These are phyloP conservation scores for Phycodurus eques DNA, from an alignment of 2,113 vertebrate genomes.

Conservation along the genomic window DNA sequence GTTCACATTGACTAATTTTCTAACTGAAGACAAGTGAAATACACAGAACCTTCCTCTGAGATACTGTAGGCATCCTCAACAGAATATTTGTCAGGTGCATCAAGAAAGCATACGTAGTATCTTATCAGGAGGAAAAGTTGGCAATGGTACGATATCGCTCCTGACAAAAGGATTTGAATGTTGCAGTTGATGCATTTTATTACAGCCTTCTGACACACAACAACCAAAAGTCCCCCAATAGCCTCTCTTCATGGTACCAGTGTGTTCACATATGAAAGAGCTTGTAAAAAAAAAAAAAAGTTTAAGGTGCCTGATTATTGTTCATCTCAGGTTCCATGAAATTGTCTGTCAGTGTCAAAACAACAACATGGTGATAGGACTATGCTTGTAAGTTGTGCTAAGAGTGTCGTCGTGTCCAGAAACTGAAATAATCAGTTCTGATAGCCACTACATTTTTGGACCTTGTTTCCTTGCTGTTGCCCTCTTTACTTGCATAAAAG, in stretches of 20 bases:
- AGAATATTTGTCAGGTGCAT: conserved; percentile 47
- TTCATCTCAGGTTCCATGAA: conserved; percentile 34
- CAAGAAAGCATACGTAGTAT: conserved; percentile 39
- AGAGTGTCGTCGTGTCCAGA: not conserved
- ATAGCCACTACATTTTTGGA: not conserved
- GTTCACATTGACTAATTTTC: conserved; percentile 28
- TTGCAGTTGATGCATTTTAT: conserved; percentile 71
- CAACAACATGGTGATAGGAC: not conserved
- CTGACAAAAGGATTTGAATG: conserved; percentile 71
- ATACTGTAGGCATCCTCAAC: conserved; percentile 33
- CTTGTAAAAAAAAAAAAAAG: conserved; percentile 19
- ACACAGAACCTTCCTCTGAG: conserved; percentile 33
- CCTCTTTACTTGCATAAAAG: not conserved
- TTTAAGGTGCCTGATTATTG: conserved; percentile 34
- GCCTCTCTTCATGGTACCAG: conserved; percentile 17
- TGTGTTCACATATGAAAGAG: conserved; percentile 29
- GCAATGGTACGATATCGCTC: conserved; percentile 46
- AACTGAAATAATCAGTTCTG: not conserved
- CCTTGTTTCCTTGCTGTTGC: not conserved
- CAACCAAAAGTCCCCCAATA: conserved; percentile 21
- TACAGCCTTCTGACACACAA: conserved; percentile 57
- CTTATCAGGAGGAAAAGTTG: conserved; percentile 46
- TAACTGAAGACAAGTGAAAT: conserved; percentile 20
- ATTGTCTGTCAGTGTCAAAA: conserved; percentile 18
- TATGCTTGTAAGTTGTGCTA: not conserved